phyloP scores from a whole-genome alignment of 2,113 vertebrate species.

The Sapayoa aenigma region DNA sequence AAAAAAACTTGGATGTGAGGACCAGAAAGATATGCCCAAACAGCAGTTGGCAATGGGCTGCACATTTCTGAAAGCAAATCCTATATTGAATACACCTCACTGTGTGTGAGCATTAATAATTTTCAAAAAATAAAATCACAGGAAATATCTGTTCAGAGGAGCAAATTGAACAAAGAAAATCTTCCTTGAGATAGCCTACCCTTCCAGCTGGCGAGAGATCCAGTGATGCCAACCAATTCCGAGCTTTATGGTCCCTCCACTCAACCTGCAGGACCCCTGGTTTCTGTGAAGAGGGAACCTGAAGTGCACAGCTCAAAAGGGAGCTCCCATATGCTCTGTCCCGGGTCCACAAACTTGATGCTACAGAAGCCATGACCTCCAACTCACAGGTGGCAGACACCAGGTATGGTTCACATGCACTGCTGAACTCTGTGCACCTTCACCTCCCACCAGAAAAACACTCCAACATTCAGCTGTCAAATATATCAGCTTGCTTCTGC shows the following conservation, averaged over 20 bases:
- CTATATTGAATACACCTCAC: constrained; percentile 3
- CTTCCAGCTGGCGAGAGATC: not conserved
- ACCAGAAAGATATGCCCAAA: constrained; percentile 31
- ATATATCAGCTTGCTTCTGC: not conserved
- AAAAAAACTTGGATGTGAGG: not conserved
- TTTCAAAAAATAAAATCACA: not conserved
- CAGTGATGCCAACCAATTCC: not conserved
- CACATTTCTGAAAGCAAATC: constrained; percentile 37
- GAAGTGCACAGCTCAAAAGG: not conserved
- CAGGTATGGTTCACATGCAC: not conserved
- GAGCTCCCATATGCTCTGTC: not conserved
- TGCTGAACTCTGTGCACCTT: not conserved
- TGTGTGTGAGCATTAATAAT: constrained; percentile 13
- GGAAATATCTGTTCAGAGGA: not conserved
- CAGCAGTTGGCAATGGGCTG: constrained; percentile 2
- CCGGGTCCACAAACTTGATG: not conserved
- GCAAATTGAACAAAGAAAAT: not conserved
- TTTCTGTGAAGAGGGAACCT: not conserved
- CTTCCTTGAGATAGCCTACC: not conserved
- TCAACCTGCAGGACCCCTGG: not conserved
- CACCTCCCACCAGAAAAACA: not conserved
- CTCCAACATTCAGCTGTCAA: not conserved
- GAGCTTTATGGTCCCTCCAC: not conserved
- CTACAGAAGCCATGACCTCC: not conserved
- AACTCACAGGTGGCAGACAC: not conserved